A percentile compares a stretch with the other conserved stretches of the same genome.
phyloP scores from a whole-genome alignment of 1,140 invertebrate species.

The Hyphantria cunea region DNA sequence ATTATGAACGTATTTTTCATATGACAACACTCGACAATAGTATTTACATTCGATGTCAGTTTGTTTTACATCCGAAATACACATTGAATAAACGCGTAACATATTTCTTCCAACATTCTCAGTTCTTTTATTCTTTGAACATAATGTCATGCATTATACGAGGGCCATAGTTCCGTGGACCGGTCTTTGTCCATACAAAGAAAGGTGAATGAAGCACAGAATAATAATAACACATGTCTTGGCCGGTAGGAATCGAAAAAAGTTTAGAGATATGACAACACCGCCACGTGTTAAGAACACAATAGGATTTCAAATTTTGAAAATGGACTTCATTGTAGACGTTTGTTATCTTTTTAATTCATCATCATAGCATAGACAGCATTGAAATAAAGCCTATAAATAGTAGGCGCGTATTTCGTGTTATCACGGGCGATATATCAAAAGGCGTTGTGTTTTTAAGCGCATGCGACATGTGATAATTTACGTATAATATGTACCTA shows the following conservation, averaged over 20 bases:
- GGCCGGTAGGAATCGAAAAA: conserved; percentile 63
- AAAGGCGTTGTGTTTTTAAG: conserved; percentile 49
- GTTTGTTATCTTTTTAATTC: conserved; percentile 17
- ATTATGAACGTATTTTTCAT: conserved; percentile 73
- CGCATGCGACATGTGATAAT: conserved; percentile 52
- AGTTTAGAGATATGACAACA: conserved; percentile 70
- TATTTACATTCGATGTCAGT: conserved; percentile 81
- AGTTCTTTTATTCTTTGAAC: conserved; percentile 61
- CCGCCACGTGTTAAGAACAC: conserved; percentile 66
- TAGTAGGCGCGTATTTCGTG: conserved; percentile 21
- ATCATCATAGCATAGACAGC: conserved; percentile 10
- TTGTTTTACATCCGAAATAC: conserved; percentile 79
- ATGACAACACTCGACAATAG: conserved; percentile 74
- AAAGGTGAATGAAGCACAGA: conserved; percentile 71
- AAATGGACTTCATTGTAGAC: conserved; percentile 5
- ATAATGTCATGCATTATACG: conserved; percentile 71
- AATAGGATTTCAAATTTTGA: conserved; percentile 54
- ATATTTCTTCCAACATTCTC: conserved; percentile 67
- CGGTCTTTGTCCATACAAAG: conserved; percentile 63
- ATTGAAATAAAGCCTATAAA: conserved; percentile 21
- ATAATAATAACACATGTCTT: conserved; percentile 75
- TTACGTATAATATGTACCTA: conserved; percentile 53
- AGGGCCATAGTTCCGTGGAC: conserved; percentile 63
- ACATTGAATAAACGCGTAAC: conserved; percentile 69
- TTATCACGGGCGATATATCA: conserved; percentile 37